Evolutionary conservation across 1,140 invertebrate genomes (phyloP), one percentile per base, ranked within the genome.

Genomic region (Bombus superbus): DNA sequence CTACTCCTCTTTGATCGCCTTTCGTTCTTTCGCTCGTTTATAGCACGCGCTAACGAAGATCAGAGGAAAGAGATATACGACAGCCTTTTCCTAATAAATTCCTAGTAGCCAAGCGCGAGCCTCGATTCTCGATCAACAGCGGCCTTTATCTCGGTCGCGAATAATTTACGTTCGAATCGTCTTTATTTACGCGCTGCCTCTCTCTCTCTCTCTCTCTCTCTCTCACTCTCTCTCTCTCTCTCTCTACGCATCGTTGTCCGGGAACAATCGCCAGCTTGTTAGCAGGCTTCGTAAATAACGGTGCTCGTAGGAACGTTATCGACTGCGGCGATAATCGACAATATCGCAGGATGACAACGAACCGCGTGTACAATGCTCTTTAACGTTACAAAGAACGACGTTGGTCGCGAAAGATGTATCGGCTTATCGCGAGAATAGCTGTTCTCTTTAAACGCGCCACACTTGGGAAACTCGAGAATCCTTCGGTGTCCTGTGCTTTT

Each of bases 221-320:
- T 32, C 1, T 32, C 32, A 0, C 32, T 18, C 35, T n/a, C 32
- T 32, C 32, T 32, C 32, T 32, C 32, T 32, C 1, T 32, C 32
- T 32, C 32, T 18, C 35, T n/a, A 28, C 13, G 44, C 10, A 2
- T 38, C 64, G 66, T 71, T 73, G 68, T 72, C 13, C 38, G 22
- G 8, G 79, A 73, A 81, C 79, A 73, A 73, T 59, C 38, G 66
- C 22, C 18, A 57, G 79, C 47, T 81, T 81, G 66, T 81, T 72
- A 81, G 79, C 47, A 32, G 28, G 22, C 35, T 72, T 73, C 53
- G 42, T 73, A 71, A 81, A 73, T 81, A 81, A 73, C 47, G 10
- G n/a, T 44, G 42, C 8, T 42, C 28, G 15, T 44, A 47, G 42
- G 42, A 66, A n/a, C 42, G 47, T 32, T 53, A 40, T 77, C 57